Evolutionary conservation across 1,140 invertebrate genomes (phyloP).

Genomic region (Cotesia chilonis): DNA sequence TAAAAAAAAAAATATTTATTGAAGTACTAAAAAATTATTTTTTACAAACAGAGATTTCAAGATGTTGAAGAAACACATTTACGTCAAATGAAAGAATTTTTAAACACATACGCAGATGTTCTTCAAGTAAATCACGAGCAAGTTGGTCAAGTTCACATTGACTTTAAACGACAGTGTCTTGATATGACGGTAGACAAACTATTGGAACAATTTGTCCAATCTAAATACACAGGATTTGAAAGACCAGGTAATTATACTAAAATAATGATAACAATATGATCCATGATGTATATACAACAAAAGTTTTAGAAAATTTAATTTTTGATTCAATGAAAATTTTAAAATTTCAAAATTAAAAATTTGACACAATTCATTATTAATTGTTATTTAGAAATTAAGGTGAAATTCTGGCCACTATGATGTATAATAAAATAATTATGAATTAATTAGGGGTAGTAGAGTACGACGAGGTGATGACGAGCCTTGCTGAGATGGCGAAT

Average conservation of each 20-base stretch:
- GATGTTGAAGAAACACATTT: constrained; percentile 91
- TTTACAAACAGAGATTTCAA: constrained; percentile 80
- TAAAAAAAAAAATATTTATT: constrained; percentile 30
- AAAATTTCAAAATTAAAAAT: too few relatives aligned
- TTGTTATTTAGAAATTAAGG: too few relatives aligned
- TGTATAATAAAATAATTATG: too few relatives aligned
- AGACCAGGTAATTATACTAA: constrained; percentile 76
- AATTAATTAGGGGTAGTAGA: constrained; percentile 55
- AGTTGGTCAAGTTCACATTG: constrained; percentile 87
- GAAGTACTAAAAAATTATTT: constrained; percentile 13
- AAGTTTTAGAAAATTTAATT: too few relatives aligned
- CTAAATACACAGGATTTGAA: constrained; percentile 90
- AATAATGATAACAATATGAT: too few relatives aligned
- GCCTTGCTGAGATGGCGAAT: constrained; percentile 57
- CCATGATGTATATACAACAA: too few relatives aligned
- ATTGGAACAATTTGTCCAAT: constrained; percentile 87
- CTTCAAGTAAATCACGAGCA: constrained; percentile 89
- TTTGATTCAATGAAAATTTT: too few relatives aligned
- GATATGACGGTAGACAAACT: constrained; percentile 92
- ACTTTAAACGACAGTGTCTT: constrained; percentile 89
- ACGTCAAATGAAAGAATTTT: constrained; percentile 94
- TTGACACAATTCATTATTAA: too few relatives aligned
- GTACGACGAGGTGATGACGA: constrained; percentile 69
- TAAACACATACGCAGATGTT: constrained; percentile 87
- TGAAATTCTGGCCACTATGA: too few relatives aligned